phyloP scores from a whole-genome alignment of 2,797 vertebrate species.

The Chiloscyllium punctatum region DNA sequence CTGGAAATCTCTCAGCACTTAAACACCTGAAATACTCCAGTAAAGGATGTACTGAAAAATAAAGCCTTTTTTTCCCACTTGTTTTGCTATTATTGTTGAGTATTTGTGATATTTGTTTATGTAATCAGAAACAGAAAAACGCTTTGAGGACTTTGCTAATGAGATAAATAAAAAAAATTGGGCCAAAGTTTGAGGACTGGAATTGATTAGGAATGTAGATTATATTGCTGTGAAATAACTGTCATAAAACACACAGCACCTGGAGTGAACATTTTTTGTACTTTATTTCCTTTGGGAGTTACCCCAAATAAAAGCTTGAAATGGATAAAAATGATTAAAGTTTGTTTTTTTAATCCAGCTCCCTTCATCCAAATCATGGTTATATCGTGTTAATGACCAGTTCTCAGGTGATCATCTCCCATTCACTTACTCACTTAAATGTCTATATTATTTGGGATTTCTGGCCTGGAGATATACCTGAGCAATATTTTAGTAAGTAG shows the following conservation, averaged over 20 bases:
- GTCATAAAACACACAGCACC: conserved; percentile 43
- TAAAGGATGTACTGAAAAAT: conserved; percentile 33
- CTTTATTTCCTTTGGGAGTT: conserved; percentile 47
- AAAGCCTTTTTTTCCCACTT: conserved; percentile 43
- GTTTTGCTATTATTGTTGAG: conserved; percentile 44
- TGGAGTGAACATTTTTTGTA: conserved; percentile 45
- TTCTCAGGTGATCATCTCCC: not conserved
- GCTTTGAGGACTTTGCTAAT: conserved; percentile 47
- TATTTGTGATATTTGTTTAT: conserved; percentile 46
- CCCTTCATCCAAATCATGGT: not conserved
- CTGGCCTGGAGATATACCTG: not conserved
- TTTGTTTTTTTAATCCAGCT: not conserved
- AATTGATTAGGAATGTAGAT: conserved; percentile 51
- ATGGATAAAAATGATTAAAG: conserved; percentile 10
- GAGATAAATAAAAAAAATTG: conserved; percentile 43
- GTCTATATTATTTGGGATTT: not conserved
- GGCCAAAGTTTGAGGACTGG: conserved; percentile 49
- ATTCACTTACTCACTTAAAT: not conserved
- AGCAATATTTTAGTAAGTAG: not conserved
- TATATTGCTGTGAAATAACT: conserved; percentile 37
- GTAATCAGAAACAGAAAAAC: conserved; percentile 51
- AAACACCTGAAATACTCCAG: conserved; percentile 38
- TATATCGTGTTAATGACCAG: not conserved
- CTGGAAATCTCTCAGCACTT: conserved; percentile 51
- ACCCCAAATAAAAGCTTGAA: conserved; percentile 52